Conservation (phyloP, 2,797 vertebrate genomes). For the Dryobates pubescens region DNA sequence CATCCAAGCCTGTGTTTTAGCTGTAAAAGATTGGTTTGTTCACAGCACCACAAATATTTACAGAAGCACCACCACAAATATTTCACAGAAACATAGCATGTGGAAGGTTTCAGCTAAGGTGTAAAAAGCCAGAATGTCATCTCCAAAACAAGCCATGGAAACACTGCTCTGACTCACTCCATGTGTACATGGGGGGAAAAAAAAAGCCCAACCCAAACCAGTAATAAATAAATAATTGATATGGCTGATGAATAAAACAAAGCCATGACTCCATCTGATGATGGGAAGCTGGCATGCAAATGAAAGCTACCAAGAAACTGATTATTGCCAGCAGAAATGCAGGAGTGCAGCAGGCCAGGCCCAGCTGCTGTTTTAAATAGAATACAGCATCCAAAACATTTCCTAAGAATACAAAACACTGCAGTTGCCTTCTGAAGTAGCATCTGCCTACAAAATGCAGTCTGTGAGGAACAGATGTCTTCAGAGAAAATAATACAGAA, state of each 20-base stretch:
- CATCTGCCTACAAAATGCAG: background rate
- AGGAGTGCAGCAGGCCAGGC: background rate
- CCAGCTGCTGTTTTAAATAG: background rate
- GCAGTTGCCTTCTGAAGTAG: slow-evolving; percentile 18
- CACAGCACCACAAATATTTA: background rate
- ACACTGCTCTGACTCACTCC: background rate
- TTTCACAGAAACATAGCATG: background rate
- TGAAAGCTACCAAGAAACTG: background rate
- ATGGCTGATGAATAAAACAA: background rate
- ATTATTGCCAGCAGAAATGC: background rate
- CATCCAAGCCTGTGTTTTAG: background rate
- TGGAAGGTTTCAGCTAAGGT: background rate
- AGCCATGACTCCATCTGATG: background rate
- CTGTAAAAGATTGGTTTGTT: background rate
- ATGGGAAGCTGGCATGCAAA: background rate
- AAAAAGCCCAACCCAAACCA: background rate
- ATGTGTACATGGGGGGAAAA: background rate
- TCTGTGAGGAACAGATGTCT: background rate
- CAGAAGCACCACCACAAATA: background rate
- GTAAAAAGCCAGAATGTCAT: fast-evolving
- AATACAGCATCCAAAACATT: background rate
- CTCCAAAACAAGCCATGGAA: background rate
- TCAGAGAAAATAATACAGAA: background rate
- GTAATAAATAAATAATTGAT: background rate
- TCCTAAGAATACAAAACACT: background rate